A percentile compares a stretch with the other conserved stretches of the same genome.
phyloP scores from a whole-genome alignment of 37 sponge, comb jelly and placozoan genomes.

The Diacarnus erythraeanus region DNA sequence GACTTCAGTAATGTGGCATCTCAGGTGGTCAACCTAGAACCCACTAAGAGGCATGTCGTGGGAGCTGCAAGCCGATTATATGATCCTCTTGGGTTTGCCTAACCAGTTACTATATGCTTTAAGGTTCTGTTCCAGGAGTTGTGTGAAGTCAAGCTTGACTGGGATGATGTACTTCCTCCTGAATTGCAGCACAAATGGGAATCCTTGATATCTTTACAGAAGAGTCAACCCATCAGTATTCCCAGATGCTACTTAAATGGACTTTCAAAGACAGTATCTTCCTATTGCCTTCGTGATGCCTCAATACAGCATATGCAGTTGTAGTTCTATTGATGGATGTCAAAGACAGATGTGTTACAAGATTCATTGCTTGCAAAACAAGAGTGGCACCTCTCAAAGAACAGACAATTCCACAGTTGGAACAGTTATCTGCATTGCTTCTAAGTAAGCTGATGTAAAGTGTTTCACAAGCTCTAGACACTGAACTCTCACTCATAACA shows the following conservation, averaged over 20 bases:
- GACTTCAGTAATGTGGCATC: too few relatives aligned
- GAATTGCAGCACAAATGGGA: conserved; percentile 19
- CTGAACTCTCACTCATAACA: background rate
- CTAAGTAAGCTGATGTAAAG: background rate
- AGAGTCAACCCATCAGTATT: too few relatives aligned
- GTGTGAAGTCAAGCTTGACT: conserved; percentile 17
- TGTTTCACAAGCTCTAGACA: background rate
- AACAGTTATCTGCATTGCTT: conserved; percentile 37
- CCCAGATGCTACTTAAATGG: too few relatives aligned
- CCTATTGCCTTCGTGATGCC: too few relatives aligned
- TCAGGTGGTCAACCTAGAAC: too few relatives aligned
- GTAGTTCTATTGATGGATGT: conserved; percentile 17
- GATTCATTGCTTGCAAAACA: conserved; percentile 22
- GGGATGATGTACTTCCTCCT: conserved; percentile 22
- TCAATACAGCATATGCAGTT: conserved; percentile 32
- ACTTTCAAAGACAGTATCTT: too few relatives aligned
- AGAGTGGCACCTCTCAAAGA: conserved; percentile 30
- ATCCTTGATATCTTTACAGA: background rate
- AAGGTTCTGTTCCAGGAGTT: conserved; percentile 46
- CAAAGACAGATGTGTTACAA: background rate
- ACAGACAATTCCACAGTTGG: conserved; percentile 33
- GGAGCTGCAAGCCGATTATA: too few relatives aligned
- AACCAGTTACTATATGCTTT: too few relatives aligned
- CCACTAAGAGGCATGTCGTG: too few relatives aligned
- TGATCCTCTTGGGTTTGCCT: too few relatives aligned